These are phyloP conservation scores for Spea multiplicata DNA, from an alignment of 2,113 vertebrate species.

Conservation along the genomic window DNA sequence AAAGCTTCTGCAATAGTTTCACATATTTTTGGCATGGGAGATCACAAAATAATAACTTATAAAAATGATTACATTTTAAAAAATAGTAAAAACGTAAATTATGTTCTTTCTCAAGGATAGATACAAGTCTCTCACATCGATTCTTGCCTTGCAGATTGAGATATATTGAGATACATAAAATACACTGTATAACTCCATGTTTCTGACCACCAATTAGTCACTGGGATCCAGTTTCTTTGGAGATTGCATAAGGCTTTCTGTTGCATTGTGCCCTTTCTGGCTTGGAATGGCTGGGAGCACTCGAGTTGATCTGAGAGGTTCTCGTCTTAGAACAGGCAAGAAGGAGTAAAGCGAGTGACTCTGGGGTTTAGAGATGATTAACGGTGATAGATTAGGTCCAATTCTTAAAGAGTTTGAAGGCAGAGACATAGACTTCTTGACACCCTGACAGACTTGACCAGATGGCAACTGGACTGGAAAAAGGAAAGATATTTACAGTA, in stretches of 20 bases:
- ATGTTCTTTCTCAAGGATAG: background rate
- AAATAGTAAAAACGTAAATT: slow-evolving; percentile 18
- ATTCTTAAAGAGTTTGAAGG: slow-evolving; percentile 59
- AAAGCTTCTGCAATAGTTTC: background rate
- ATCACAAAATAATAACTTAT: slow-evolving; percentile 40
- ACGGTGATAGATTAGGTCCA: slow-evolving; percentile 53
- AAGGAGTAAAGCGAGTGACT: slow-evolving; percentile 59
- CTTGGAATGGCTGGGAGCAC: slow-evolving; percentile 79
- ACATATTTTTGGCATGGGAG: slow-evolving; percentile 36
- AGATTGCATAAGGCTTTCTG: slow-evolving; percentile 42
- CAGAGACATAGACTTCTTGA: slow-evolving; percentile 65
- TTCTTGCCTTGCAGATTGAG: background rate
- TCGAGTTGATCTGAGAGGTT: slow-evolving; percentile 64
- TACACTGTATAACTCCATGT: background rate
- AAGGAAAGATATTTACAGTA: background rate
- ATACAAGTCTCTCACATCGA: slow-evolving; percentile 10
- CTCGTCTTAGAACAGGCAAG: slow-evolving; percentile 63
- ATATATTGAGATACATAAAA: background rate
- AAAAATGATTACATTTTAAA: slow-evolving; percentile 34
- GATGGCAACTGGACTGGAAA: slow-evolving; percentile 57
- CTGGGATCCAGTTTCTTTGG: slow-evolving; percentile 35
- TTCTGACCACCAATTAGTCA: slow-evolving; percentile 9
- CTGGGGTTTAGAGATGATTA: slow-evolving; percentile 53
- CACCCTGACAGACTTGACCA: slow-evolving; percentile 58
- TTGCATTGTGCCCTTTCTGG: slow-evolving; percentile 61